A percentile compares a stretch with the other conserved stretches of the same genome.
phyloP scores from a whole-genome alignment of 2,888 invertebrate genomes.

The Macrophya annulata region DNA sequence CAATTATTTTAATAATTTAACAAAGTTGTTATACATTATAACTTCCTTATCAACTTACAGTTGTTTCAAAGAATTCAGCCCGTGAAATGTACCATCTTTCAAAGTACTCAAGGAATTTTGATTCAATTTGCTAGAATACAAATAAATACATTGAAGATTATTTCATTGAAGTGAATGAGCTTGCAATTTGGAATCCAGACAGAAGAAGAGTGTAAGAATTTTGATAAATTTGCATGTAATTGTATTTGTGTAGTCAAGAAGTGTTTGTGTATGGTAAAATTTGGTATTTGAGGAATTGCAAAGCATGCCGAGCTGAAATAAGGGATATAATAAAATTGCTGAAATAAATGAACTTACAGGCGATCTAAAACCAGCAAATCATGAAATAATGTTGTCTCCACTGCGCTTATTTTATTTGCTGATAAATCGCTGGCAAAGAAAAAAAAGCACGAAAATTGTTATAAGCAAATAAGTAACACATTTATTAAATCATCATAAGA shows the following conservation, averaged over 20 bases:
- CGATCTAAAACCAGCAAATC: constrained; percentile 76
- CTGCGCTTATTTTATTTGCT: constrained; percentile 73
- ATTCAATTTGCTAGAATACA: constrained; percentile 82
- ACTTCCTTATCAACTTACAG: constrained; percentile 83
- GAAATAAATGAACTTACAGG: constrained; percentile 72
- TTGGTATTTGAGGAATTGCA: not conserved
- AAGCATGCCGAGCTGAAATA: constrained; percentile 24
- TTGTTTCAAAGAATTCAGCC: constrained; percentile 85
- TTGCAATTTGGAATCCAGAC: not conserved
- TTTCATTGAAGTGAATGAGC: not conserved
- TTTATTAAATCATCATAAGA: not conserved
- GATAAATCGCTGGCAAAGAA: constrained; percentile 75
- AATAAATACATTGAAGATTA: not conserved
- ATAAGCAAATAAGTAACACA: constrained; percentile 58
- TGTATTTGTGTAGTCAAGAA: not conserved
- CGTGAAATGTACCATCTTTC: constrained; percentile 87
- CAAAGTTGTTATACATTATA: not conserved
- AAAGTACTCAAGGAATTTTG: constrained; percentile 88
- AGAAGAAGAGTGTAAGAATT: not conserved
- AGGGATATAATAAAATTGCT: not conserved
- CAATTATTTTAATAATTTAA: constrained; percentile 24
- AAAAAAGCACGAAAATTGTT: constrained; percentile 61
- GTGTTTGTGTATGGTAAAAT: not conserved
- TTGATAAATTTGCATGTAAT: not conserved
- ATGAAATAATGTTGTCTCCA: constrained; percentile 75